Conservation (phyloP, 2,113 vertebrate genomes). For the Xiphorhynchus elegans region DNA sequence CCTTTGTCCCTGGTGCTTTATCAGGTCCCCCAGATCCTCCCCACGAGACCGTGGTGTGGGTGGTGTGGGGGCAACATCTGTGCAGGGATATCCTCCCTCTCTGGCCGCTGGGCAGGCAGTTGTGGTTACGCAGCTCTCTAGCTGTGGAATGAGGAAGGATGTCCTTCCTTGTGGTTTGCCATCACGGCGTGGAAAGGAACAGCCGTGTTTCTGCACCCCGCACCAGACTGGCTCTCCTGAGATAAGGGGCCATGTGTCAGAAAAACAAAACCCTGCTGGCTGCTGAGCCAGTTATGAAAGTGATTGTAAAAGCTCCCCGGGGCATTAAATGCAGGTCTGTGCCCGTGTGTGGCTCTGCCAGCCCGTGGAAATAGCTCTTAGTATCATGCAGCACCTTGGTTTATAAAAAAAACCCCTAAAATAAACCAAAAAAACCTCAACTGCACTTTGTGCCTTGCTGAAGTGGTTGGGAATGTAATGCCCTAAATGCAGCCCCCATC, state of each 20-base stretch:
- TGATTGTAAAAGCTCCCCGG: background rate
- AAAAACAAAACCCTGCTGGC: background rate
- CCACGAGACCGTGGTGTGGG: background rate
- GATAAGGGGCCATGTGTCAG: background rate
- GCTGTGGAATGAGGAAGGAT: conserved; percentile 59
- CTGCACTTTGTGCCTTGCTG: conserved; percentile 58
- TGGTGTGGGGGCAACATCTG: background rate
- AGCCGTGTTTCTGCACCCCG: conserved; percentile 14
- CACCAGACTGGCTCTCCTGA: background rate
- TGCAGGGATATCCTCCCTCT: background rate
- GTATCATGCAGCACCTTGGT: conserved; percentile 83
- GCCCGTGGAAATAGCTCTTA: conserved; percentile 75
- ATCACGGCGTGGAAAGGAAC: conserved; percentile 18
- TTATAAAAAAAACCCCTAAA: background rate
- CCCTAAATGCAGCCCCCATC: background rate
- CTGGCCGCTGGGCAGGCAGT: conserved; percentile 19
- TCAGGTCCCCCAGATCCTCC: background rate
- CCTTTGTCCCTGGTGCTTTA: background rate
- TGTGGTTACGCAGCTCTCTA: conserved; percentile 41
- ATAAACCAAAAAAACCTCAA: background rate
- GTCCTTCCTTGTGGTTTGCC: conserved; percentile 52
- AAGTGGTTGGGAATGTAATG: conserved; percentile 16
- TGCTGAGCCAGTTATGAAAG: background rate
- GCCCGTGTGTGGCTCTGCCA: fast-evolving
- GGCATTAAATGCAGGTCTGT: background rate